Conservation (phyloP, 92 coral and sea anemone species). For the Pocillopora grandis region DNA sequence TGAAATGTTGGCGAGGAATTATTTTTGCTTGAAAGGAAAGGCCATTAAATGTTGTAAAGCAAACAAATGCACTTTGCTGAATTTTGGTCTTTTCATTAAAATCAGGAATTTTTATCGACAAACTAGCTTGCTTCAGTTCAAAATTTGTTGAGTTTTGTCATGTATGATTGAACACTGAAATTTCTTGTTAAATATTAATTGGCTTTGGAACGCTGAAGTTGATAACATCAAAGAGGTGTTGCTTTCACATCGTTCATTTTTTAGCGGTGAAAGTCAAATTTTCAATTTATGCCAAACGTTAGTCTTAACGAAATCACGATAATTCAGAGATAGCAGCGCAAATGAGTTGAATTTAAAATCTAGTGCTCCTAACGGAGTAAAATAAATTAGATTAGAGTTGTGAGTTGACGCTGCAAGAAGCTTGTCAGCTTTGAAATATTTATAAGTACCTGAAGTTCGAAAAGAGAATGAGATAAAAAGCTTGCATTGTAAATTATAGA, state of each 20-base stretch:
- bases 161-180: slow-evolving; percentile 11
- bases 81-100: background rate
- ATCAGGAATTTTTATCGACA: background rate
- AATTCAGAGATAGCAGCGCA: background rate
- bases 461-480: background rate
- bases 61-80: background rate
- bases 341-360: background rate
- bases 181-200: slow-evolving; percentile 45
- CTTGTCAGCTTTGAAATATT: slow-evolving; percentile 35
- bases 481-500: background rate
- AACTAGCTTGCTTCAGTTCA: background rate
- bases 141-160: background rate
- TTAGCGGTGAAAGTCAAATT: slow-evolving; percentile 10
- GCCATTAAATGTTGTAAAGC: background rate
- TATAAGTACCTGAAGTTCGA: slow-evolving; percentile 25
- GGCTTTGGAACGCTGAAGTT: slow-evolving; percentile 36
- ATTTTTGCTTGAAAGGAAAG: background rate
- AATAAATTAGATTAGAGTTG: slow-evolving; percentile 40
- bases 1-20: slow-evolving; percentile 20
- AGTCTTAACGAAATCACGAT: background rate
- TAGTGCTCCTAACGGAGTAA: background rate
- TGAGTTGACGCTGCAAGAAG: slow-evolving; percentile 11
- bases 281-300: background rate
- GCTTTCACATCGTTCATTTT: background rate
- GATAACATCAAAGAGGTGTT: background rate